A percentile compares a stretch with the other conserved stretches of the same genome.
Evolutionary conservation across 92 coral and sea anemone species (phyloP).

Genomic region (Zoanthus solanderi): DNA sequence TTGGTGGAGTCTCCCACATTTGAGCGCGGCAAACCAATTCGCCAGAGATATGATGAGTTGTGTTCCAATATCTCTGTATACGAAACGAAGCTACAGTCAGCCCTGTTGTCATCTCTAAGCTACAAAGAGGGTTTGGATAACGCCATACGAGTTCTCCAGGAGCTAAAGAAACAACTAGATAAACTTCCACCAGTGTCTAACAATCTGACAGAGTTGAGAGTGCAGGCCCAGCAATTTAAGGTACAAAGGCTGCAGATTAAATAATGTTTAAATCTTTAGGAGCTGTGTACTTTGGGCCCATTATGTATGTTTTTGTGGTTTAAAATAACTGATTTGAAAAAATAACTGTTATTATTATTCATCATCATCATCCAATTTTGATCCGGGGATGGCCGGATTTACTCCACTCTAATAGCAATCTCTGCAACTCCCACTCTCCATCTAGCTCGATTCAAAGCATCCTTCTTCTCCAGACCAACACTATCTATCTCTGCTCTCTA

Average conservation of each 20-base stretch:
- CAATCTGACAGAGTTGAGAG: conserved; percentile 78
- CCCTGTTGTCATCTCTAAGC: conserved; percentile 85
- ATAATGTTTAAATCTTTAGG: too few species aligned
- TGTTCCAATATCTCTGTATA: conserved; percentile 84
- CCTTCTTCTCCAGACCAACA: too few species aligned
- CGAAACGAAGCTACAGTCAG: conserved; percentile 89
- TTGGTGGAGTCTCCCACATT: conserved; percentile 71
- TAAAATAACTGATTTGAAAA: too few species aligned
- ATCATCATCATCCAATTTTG: too few species aligned
- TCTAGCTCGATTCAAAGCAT: too few species aligned
- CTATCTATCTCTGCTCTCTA: too few species aligned
- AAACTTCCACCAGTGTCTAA: conserved; percentile 87
- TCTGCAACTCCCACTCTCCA: too few species aligned
- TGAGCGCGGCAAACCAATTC: conserved; percentile 86
- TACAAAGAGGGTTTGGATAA: conserved; percentile 93
- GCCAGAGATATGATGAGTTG: conserved; percentile 91
- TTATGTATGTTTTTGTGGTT: too few species aligned
- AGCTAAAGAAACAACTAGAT: conserved; percentile 85
- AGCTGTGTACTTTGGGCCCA: too few species aligned
- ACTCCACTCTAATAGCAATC: too few species aligned
- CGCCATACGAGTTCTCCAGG: conserved; percentile 81
- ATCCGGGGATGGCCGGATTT: too few species aligned
- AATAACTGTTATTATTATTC: too few species aligned
- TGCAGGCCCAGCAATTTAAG: conserved; percentile 94
- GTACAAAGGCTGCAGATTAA: conserved; percentile 41